Evolutionary conservation across 2,888 invertebrate species (phyloP).

Genomic region (Diplazon laetatorius): DNA sequence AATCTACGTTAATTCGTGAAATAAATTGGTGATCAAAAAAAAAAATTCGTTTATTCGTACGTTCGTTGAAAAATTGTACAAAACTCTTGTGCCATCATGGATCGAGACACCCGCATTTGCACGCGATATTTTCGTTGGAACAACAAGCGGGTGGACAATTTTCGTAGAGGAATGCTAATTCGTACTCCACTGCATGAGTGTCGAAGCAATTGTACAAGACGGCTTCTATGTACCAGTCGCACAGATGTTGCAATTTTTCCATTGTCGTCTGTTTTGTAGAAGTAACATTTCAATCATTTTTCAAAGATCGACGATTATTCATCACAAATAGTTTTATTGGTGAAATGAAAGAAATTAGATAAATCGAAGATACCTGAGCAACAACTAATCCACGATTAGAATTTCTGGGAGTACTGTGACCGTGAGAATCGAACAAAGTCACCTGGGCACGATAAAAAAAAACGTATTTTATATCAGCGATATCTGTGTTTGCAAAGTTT

Average conservation of each 20-base stretch:
- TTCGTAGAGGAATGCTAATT: constrained; percentile 82
- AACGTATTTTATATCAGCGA: background rate
- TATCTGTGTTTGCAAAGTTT: constrained; percentile 3
- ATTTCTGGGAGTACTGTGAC: constrained; percentile 76
- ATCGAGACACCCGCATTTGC: constrained; percentile 63
- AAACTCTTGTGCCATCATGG: constrained; percentile 46
- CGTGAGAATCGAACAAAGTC: constrained; percentile 84
- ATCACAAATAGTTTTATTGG: too few species aligned
- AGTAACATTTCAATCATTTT: constrained; percentile 11
- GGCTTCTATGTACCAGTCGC: constrained; percentile 82
- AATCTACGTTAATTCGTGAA: constrained; percentile 23
- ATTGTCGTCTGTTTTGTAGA: constrained; percentile 67
- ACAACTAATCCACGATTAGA: constrained; percentile 83
- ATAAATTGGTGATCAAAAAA: constrained; percentile 38
- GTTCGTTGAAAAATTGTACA: constrained; percentile 54
- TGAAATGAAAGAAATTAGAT: background rate
- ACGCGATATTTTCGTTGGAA: constrained; percentile 50
- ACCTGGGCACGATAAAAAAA: constrained; percentile 76
- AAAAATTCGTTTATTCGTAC: constrained; percentile 48
- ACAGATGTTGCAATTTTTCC: constrained; percentile 81
- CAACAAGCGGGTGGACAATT: constrained; percentile 50
- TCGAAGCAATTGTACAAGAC: constrained; percentile 82
- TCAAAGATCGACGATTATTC: background rate
- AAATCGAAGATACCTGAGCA: constrained; percentile 79
- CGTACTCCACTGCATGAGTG: constrained; percentile 82